Evolutionary conservation across 1,140 invertebrate genomes (phyloP), one percentile per base, ranked within the genome.

Genomic region (Drosophila cardini): DNA sequence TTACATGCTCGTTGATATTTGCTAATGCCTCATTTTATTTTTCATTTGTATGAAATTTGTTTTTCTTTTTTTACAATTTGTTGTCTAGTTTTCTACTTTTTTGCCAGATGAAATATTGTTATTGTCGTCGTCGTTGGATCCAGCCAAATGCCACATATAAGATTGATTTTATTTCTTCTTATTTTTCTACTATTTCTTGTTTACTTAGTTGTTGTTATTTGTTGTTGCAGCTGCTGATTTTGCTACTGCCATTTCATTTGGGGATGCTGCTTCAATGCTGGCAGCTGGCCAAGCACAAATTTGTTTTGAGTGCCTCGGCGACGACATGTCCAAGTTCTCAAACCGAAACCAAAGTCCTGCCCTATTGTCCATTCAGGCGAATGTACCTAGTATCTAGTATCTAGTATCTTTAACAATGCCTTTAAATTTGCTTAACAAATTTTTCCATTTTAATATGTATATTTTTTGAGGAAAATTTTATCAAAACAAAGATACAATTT

Each of bases 81-180:
- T 46, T 63, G 43, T 46, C 18, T 75, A 48, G 56, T 65, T 76
- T 64, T 65, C 63, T 52, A 26, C 21, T 26, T 57, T 50, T 75
- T 76, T 83, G 80, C 80, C 60, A 58, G 11, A 40, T 40, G 38
- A 78, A 73, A 82, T 80, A 71, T 80, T 67, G 68, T 70, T 55
- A 73, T 60, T 62, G 72, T 82, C 69, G 80, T 76, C 72, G 72
- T 50, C 45, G 55, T 84, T 84, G 77, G 77, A 80, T 84, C 81
- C 81, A 77, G 73, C 69, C 76, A 84, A 84, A 80, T 85, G 77
- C 77, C 77, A 85, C 70, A 85, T 74, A 85, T 74, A 85, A 85
- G 82, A 85, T 86, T 75, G 78, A 86, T 80, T 80, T 86, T 84
- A 76, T 70, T 60, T 58, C 40, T 61, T 46, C 42, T 61, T 21